Evolutionary conservation across 2,797 vertebrate genomes (phyloP).

Genomic region (Pseudochirops corinnae): DNA sequence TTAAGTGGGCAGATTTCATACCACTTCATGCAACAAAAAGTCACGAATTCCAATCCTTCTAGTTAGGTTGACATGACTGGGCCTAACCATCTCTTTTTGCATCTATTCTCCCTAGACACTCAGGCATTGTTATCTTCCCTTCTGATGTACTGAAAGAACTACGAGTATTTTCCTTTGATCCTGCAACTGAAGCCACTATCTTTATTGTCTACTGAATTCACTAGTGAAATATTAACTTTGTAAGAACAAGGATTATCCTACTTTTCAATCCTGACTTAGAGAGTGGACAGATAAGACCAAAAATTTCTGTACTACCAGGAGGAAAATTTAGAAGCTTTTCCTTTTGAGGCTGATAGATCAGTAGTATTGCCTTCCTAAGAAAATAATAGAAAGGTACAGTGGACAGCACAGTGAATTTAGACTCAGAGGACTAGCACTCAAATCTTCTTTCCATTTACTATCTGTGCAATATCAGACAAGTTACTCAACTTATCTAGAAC

Average conservation of each 20-base stretch:
- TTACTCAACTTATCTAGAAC: not conserved
- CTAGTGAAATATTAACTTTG: not conserved
- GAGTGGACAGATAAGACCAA: not conserved
- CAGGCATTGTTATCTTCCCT: too few relatives aligned
- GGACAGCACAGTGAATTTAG: not conserved
- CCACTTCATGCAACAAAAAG: not conserved
- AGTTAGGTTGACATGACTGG: not conserved
- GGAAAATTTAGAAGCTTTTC: not conserved
- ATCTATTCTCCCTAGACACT: too few relatives aligned
- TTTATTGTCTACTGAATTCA: not conserved
- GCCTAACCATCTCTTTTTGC: too few relatives aligned
- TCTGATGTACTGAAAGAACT: not conserved
- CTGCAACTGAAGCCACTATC: not conserved
- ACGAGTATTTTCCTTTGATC: not conserved
- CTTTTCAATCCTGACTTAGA: not conserved
- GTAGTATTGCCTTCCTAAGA: not conserved
- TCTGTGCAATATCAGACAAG: not conserved
- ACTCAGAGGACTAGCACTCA: not conserved
- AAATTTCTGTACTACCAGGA: not conserved
- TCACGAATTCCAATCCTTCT: not conserved
- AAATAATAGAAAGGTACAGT: not conserved
- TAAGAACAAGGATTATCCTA: not conserved
- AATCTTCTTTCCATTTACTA: not conserved
- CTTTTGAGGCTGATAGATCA: not conserved
- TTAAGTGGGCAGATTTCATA: not conserved